Percentiles rank a stretch among this genome's conserved stretches.
These are phyloP conservation scores for Lontra canadensis DNA, from an alignment of 2,113 vertebrate species.

Conservation along the genomic window DNA sequence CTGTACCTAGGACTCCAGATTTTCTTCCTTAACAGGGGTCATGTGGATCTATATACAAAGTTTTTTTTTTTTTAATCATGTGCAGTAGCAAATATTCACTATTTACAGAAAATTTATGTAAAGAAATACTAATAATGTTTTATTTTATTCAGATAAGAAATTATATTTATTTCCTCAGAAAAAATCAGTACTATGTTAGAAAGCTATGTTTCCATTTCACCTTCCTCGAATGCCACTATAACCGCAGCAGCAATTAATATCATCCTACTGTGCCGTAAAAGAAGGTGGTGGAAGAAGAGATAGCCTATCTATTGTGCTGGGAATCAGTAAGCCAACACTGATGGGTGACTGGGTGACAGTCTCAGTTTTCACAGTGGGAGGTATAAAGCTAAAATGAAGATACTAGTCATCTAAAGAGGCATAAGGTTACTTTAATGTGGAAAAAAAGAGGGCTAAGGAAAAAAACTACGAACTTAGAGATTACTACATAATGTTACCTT, in stretches of 20 bases:
- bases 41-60: neutral
- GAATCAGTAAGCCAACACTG: neutral
- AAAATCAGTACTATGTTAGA: neutral
- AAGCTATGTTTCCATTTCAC: neutral
- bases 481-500: neutral
- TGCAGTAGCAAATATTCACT: neutral
- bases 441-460: neutral
- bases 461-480: neutral
- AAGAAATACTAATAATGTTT: conserved; percentile 19
- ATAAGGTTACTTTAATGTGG: neutral
- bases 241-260: neutral
- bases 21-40: neutral
- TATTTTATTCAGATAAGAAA: neutral
- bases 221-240: neutral
- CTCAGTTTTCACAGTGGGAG: neutral
- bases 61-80: neutral
- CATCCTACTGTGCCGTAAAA: neutral
- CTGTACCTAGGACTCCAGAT: neutral
- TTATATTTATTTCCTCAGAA: neutral
- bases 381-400: neutral
- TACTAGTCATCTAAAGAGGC: neutral
- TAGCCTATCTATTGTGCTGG: neutral
- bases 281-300: neutral
- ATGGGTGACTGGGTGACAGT: neutral
- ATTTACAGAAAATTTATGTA: neutral